Evolutionary conservation across 2,797 vertebrate species (phyloP), one percentile per base, ranked within the genome.

Genomic region (Sebastes matsubarae): DNA sequence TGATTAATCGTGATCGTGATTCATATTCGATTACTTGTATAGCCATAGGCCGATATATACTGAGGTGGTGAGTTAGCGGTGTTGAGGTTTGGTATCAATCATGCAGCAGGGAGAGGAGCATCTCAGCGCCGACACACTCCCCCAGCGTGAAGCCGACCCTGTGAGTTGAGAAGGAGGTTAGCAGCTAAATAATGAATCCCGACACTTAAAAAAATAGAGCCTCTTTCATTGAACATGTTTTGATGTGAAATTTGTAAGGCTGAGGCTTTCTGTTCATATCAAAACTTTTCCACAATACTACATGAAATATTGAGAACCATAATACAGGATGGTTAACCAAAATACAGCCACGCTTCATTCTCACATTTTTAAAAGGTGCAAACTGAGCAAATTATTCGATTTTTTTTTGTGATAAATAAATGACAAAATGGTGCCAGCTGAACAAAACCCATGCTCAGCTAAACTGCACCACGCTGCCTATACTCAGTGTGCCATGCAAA

Each of bases 401-500:
- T 10, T 4, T 24, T 42, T 36, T 70, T 38, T 13, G 2, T n/a
- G 18, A 25, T 25, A 13, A 63, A 25, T 4, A 6, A n/a, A 32
- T 20, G 0, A 61, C 6, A 64, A 20, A 72, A 11, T 30, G n/a
- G 7, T 2, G 8, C 57, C 79, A 63, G 27, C 52, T 72, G 70
- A 79, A 65, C 14, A 58, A 60, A 82, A 64, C 32, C 60, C 13
- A 29, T 68, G 73, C 83, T 89, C 73, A 72, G 81, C 82, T 75
- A 12, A 75, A 71, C 38, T 69, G 75, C 71, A 64, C 34, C 68
- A 14, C 8, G 42, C 63, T 2, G 82, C 71, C 24, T 67, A 0
- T 27, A 42, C 29, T 60, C 72, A 30, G 75, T 54, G 75, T 54
- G 77, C 79, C 72, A 54, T 66, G 38, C 74, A 75, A 55, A 66